Evolutionary conservation across 2,888 invertebrate species (phyloP).

Genomic region (Hoplodrina ambigua): DNA sequence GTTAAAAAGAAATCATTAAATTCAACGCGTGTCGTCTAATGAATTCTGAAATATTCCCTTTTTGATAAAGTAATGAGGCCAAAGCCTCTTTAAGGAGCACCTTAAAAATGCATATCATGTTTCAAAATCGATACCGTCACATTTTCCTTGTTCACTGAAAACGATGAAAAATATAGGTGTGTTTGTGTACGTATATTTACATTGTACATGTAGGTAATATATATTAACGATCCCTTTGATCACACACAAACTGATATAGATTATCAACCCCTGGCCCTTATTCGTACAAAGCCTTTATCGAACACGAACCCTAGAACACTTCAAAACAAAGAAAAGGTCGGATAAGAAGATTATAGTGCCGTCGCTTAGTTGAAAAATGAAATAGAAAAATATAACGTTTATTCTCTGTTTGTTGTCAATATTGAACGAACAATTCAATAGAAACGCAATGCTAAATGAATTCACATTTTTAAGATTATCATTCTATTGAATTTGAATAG

Average conservation of each 20-base stretch:
- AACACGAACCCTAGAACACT: conserved; percentile 75
- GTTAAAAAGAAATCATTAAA: conserved; percentile 37
- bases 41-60: conserved; percentile 31
- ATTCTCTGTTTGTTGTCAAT: conserved; percentile 50
- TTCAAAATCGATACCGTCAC: conserved; percentile 64
- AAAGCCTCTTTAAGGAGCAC: conserved; percentile 15
- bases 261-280: conserved; percentile 81
- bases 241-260: conserved; percentile 83
- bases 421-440: conserved; percentile 44
- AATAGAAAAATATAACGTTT: conserved; percentile 70
- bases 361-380: conserved; percentile 73
- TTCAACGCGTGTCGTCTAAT: conserved; percentile 23
- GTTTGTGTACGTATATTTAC: conserved; percentile 1
- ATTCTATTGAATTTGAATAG: conserved; percentile 63
- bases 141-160: conserved; percentile 61
- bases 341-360: conserved; percentile 81
- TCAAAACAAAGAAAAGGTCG: conserved; percentile 83
- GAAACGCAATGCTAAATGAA: conserved; percentile 40
- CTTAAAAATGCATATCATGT: conserved; percentile 66
- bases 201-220: conserved; percentile 54
- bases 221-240: conserved; percentile 75
- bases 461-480: conserved; percentile 61
- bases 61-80: conserved; percentile 10
- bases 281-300: conserved; percentile 78
- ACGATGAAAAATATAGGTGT: conserved; percentile 43